A percentile compares a stretch with the other conserved stretches of the same genome.
Conservation (phyloP, 2,888 invertebrate species). For the Lycaena phlaeas region DNA sequence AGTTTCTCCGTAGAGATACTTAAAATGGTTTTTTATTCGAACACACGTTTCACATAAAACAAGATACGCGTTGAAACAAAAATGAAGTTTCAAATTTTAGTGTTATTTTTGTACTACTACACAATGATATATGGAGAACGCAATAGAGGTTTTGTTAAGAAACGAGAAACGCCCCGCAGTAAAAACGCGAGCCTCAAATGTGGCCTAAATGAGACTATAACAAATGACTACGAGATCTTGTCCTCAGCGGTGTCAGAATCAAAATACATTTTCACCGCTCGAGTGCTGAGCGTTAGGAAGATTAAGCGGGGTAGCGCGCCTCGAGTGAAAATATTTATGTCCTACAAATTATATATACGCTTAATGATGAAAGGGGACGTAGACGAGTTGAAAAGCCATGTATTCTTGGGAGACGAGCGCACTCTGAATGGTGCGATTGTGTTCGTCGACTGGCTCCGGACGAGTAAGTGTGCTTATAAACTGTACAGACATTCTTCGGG, state of each 20-base stretch:
- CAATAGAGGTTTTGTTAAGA: constrained; percentile 51
- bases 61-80: constrained; percentile 32
- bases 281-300: constrained; percentile 62
- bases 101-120: constrained; percentile 49
- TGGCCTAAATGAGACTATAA: constrained; percentile 69
- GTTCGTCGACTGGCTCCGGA: constrained; percentile 59
- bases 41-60: constrained; percentile 31
- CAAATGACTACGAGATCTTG: constrained; percentile 70
- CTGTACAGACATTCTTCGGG: constrained; percentile 65
- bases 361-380: constrained; percentile 60
- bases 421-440: constrained; percentile 62
- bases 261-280: constrained; percentile 67
- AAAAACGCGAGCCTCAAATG: constrained; percentile 63
- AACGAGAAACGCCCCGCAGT: constrained; percentile 55
- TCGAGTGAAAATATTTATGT: constrained; percentile 55
- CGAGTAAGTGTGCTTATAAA: constrained; percentile 62
- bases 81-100: constrained; percentile 56
- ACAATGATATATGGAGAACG: constrained; percentile 48
- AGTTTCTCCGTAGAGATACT: constrained; percentile 37
- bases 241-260: constrained; percentile 68
- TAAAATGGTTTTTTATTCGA: constrained; percentile 42
- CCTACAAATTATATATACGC: constrained; percentile 59
- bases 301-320: constrained; percentile 54
- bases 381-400: constrained; percentile 50
- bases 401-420: constrained; percentile 50